Conservation (phyloP, 2,113 vertebrate species). For the Datnioides undecimradiatus region DNA sequence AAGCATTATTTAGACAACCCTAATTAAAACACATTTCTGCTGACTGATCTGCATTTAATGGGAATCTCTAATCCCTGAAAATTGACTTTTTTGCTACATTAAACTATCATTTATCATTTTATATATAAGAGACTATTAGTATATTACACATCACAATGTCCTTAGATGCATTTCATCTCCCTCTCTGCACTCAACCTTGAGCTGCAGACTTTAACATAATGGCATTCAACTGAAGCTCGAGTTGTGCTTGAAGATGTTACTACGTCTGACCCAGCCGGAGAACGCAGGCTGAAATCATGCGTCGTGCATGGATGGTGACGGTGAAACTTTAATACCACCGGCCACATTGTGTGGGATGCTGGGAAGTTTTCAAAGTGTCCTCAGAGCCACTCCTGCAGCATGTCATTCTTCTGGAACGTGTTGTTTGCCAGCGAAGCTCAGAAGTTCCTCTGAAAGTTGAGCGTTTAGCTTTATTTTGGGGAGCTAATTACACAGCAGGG, state of each 20-base stretch:
- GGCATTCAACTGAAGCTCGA: background rate
- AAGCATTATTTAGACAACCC: no score
- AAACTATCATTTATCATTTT: no score
- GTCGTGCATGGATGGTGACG: background rate
- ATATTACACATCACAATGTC: background rate
- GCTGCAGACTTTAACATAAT: background rate
- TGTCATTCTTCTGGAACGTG: no score
- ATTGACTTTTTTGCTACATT: no score
- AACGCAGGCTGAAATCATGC: background rate
- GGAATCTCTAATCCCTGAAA: no score
- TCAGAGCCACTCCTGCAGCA: background rate
- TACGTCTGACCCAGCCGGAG: background rate
- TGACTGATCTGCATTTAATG: no score
- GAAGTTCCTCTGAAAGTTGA: background rate
- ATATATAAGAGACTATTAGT: no score
- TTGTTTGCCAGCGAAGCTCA: background rate
- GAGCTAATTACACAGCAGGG: background rate
- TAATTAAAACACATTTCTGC: no score
- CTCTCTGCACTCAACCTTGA: background rate
- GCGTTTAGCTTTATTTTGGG: background rate
- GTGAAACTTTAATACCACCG: background rate
- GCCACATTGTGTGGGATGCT: background rate
- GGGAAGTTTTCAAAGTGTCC: background rate
- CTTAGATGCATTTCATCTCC: background rate
- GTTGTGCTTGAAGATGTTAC: background rate